Evolutionary conservation across 2,888 invertebrate genomes (phyloP).

Genomic region (Drosophila greeni): DNA sequence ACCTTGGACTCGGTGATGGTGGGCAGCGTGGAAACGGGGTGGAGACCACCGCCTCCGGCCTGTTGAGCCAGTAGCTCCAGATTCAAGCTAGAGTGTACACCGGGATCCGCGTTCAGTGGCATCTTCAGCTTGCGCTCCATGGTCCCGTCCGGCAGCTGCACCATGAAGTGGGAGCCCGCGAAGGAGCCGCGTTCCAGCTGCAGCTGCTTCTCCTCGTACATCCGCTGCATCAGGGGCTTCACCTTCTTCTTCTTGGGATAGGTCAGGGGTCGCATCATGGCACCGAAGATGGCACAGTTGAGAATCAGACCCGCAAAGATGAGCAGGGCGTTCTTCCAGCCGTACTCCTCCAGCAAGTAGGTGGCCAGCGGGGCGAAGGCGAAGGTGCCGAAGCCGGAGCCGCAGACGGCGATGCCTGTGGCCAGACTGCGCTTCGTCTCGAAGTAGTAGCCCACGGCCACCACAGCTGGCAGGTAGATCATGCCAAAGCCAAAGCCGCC

Average conservation of each 20-base stretch:
- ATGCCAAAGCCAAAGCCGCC: slow-evolving; percentile 96
- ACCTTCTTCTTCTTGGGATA: slow-evolving; percentile 79
- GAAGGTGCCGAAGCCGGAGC: slow-evolving; percentile 97
- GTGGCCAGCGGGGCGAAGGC: slow-evolving; percentile 95
- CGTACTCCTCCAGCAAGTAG: slow-evolving; percentile 86
- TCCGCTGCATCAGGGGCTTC: slow-evolving; percentile 91
- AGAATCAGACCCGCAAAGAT: slow-evolving; percentile 95
- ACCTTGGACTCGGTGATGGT: slow-evolving; percentile 92
- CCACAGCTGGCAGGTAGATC: slow-evolving; percentile 97
- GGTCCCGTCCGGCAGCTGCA: slow-evolving; percentile 93
- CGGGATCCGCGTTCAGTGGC: slow-evolving; percentile 94
- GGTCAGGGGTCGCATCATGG: slow-evolving; percentile 78
- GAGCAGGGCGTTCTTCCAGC: slow-evolving; percentile 94
- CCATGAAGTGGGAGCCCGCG: slow-evolving; percentile 91
- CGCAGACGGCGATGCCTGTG: slow-evolving; percentile 96
- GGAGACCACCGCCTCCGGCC: slow-evolving; percentile 86
- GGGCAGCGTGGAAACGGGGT: slow-evolving; percentile 91
- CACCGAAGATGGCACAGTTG: slow-evolving; percentile 93
- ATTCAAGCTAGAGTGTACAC: slow-evolving; percentile 94
- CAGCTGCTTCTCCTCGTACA: slow-evolving; percentile 94
- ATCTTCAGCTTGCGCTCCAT: slow-evolving; percentile 94
- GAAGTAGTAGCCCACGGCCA: slow-evolving; percentile 98
- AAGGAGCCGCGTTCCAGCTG: slow-evolving; percentile 95
- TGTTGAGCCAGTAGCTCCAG: slow-evolving; percentile 86
- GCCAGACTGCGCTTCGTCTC: slow-evolving; percentile 96